Evolutionary conservation across 2,113 vertebrate species (phyloP), one percentile per base, ranked within the genome.

Genomic region (Solea solea): DNA sequence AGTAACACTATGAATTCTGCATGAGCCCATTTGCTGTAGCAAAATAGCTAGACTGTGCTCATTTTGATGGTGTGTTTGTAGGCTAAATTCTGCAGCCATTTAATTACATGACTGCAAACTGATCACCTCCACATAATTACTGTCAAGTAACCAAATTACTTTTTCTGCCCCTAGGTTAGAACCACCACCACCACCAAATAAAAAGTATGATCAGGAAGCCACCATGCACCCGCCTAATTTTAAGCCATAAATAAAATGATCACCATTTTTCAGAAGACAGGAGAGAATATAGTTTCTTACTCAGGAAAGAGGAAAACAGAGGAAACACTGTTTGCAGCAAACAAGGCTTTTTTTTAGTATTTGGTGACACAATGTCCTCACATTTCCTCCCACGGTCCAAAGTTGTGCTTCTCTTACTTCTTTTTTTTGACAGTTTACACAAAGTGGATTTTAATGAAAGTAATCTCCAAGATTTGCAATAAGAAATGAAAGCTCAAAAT

Each of bases 21-120:
- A 12, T 28, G 60, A 64, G 52, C 39, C 61, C 3, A 15, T 65
- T 53, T 21, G 4, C 9, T 48, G 51, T 39, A 13, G 40, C 12
- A 65, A 42, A 48, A 4, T 3, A 42, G 39, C 4, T 40, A 15
- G 15, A 56, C 41, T 60, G 50, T n/a, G 16, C 21, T 56, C 34
- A 52, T 15, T 52, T 9, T 52, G 41, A 55, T 55, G 44, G 40
- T 25, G 34, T 75, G 27, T 63, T 54, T 53, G 56, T 49, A 42
- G 39, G n/a, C 55, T n/a, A 69, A 64, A 56, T 46, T 69, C 55
- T 48, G 44, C 44, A 45, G 42, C 27, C 14, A 25, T 62, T 69
- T 50, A 45, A 79, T 73, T 73, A 68, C 44, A 66, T 52, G 34
- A 65, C 65, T 70, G 49, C 51, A 76, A 69, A 69, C 60, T 65